Evolutionary conservation across 2,888 invertebrate genomes (phyloP).

Genomic region (Apamea crenata): DNA sequence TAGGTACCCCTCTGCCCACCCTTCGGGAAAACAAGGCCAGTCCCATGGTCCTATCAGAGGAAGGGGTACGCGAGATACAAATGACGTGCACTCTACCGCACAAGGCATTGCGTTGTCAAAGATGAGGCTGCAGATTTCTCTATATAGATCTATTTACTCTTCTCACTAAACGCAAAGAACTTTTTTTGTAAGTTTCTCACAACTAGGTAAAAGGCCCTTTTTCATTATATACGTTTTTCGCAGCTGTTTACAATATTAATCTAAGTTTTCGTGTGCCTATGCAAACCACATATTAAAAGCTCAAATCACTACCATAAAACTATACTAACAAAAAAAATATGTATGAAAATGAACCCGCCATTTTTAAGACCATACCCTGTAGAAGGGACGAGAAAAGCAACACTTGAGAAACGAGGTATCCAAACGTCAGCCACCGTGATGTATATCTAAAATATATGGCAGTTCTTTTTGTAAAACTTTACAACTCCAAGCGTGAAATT

Average conservation of each 20-base stretch:
- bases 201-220: neutral
- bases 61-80: neutral
- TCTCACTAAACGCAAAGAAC: neutral
- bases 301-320: neutral
- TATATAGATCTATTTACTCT: neutral
- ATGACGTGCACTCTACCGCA: neutral
- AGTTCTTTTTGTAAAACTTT: conserved; percentile 85
- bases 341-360: neutral
- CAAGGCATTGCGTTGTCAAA: neutral
- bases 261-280: neutral
- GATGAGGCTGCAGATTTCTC: neutral
- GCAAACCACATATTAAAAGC: neutral
- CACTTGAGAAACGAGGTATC: conserved; percentile 83
- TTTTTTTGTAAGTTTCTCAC: neutral
- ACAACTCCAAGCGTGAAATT: conserved; percentile 82
- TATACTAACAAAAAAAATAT: neutral
- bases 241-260: neutral
- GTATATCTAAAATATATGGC: conserved; percentile 85
- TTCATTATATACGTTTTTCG: neutral
- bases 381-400: conserved; percentile 73
- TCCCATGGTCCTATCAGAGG: neutral
- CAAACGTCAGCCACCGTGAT: conserved; percentile 84
- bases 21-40: neutral
- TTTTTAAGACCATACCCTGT: conserved; percentile 11
- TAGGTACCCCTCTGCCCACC: neutral